These are phyloP conservation scores for Pelobates fuscus DNA, from an alignment of 2,113 vertebrate genomes.

Conservation along the genomic window DNA sequence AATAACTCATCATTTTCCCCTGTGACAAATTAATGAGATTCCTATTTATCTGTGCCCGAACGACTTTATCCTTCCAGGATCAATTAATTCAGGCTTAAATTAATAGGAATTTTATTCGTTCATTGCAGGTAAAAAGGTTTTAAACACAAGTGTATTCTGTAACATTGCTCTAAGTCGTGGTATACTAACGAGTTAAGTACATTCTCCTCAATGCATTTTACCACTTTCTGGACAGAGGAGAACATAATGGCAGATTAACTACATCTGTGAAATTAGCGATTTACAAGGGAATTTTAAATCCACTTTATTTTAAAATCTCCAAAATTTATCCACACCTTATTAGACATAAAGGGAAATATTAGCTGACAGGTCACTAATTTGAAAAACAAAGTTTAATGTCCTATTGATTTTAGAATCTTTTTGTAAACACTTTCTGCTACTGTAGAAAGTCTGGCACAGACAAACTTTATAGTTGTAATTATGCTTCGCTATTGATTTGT, in stretches of 20 bases:
- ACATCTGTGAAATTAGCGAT: not conserved
- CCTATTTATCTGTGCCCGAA: too few species aligned
- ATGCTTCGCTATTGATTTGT: conserved; percentile 31
- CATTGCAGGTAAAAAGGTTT: too few species aligned
- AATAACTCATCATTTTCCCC: too few species aligned
- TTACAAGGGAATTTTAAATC: not conserved
- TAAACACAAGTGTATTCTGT: too few species aligned
- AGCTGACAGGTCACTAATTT: conserved; percentile 34
- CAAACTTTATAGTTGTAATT: conserved; percentile 39
- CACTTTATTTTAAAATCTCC: not conserved
- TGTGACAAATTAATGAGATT: too few species aligned
- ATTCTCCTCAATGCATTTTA: too few species aligned
- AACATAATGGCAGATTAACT: not conserved
- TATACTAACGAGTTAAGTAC: too few species aligned
- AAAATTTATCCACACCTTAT: not conserved
- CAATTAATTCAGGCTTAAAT: too few species aligned
- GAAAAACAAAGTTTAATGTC: conserved; percentile 46
- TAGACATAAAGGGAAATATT: conserved; percentile 40
- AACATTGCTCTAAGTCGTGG: too few species aligned
- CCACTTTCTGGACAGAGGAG: too few species aligned
- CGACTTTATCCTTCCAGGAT: too few species aligned
- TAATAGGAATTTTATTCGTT: too few species aligned
- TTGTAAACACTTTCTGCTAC: conserved; percentile 29
- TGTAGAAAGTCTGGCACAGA: conserved; percentile 13
- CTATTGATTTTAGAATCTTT: conserved; percentile 46